phyloP scores from a whole-genome alignment of 2,888 invertebrate genomes.

The Agriopis leucophaearia region DNA sequence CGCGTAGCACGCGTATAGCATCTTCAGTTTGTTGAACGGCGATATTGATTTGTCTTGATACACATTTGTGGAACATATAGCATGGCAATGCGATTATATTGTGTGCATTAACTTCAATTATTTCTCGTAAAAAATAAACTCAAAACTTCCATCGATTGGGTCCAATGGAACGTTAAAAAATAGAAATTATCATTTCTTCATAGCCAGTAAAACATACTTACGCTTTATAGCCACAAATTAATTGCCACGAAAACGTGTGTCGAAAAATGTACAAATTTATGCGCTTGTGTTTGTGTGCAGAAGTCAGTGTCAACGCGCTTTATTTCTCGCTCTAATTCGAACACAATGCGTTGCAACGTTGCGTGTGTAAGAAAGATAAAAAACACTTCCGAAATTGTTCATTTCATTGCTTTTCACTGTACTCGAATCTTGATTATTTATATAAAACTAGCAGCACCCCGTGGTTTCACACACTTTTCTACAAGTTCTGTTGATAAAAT shows the following conservation, averaged over 20 bases:
- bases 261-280: constrained; percentile 16
- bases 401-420: constrained; percentile 15
- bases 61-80: too few species aligned
- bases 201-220: neutral
- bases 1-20: constrained; percentile 33
- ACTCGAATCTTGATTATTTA: neutral
- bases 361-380: constrained; percentile 21
- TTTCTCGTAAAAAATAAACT: neutral
- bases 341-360: constrained; percentile 24
- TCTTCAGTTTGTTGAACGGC: constrained; percentile 13
- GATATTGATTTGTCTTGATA: neutral
- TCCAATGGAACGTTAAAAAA: too few species aligned
- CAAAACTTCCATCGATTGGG: neutral
- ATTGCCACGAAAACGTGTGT: constrained; percentile 16
- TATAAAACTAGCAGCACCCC: neutral
- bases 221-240: neutral
- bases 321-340: constrained; percentile 37
- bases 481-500: too few species aligned
- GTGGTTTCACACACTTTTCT: too few species aligned
- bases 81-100: neutral
- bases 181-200: neutral
- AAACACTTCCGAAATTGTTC: constrained; percentile 32
- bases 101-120: neutral
- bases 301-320: constrained; percentile 41
- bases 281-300: constrained; percentile 26